phyloP scores from a whole-genome alignment of 2,113 vertebrate genomes.

The Pimephales promelas region DNA sequence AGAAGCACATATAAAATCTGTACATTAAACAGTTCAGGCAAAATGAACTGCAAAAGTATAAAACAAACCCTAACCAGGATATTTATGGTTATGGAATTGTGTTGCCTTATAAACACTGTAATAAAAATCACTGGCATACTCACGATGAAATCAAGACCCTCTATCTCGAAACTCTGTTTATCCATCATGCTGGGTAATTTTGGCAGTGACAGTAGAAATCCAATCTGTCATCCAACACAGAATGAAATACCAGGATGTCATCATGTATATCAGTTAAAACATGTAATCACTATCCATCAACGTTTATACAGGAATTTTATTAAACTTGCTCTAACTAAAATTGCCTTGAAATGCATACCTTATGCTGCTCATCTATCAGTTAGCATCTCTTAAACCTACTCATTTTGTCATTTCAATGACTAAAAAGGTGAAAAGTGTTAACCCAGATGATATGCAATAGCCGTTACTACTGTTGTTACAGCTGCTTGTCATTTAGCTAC shows the following conservation, averaged over 20 bases:
- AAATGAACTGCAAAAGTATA: neutral
- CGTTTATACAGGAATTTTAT: neutral
- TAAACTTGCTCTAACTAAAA: neutral
- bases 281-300: neutral
- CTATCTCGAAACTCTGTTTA: constrained; percentile 88
- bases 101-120: neutral
- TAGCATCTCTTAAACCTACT: neutral
- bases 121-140: constrained; percentile 28
- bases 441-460: neutral
- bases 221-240: constrained; percentile 76
- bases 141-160: constrained; percentile 93
- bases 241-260: neutral
- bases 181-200: constrained; percentile 87
- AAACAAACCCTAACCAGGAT: neutral
- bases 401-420: neutral
- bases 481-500: neutral
- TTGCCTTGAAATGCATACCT: neutral
- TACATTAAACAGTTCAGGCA: neutral
- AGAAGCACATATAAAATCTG: neutral
- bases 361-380: neutral
- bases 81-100: neutral
- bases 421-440: neutral
- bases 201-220: constrained; percentile 91
- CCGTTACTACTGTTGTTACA: neutral
- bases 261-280: neutral